These are phyloP conservation scores for Bombyx huttoni DNA, from an alignment of 2,888 invertebrate species.

Conservation along the genomic window DNA sequence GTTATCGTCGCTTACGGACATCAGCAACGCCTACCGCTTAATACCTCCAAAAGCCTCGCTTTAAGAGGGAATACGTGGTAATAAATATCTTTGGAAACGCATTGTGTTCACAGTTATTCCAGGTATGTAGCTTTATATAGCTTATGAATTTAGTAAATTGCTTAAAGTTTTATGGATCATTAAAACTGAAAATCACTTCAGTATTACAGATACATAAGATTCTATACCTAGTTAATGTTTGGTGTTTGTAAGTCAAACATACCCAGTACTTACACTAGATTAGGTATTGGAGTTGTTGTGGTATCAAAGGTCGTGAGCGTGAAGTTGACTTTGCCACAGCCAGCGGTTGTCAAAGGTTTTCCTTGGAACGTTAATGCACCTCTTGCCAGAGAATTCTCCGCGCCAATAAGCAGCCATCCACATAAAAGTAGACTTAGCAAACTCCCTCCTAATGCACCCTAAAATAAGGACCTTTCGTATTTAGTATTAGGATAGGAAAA, in stretches of 20 bases:
- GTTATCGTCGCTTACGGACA: too few species aligned
- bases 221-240: neutral
- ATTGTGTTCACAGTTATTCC: too few species aligned
- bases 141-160: too few species aligned
- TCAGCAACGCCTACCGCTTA: too few species aligned
- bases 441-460: slow-evolving; percentile 72
- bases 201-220: too few species aligned
- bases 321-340: slow-evolving; percentile 56
- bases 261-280: slow-evolving; percentile 35
- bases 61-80: too few species aligned
- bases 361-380: slow-evolving; percentile 65
- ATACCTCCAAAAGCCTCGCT: too few species aligned
- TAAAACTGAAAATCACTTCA: too few species aligned
- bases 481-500: too few species aligned
- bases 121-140: too few species aligned
- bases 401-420: slow-evolving; percentile 65
- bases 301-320: slow-evolving; percentile 23
- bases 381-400: slow-evolving; percentile 58
- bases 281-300: slow-evolving; percentile 28
- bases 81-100: too few species aligned
- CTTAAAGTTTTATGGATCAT: too few species aligned
- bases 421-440: slow-evolving; percentile 59
- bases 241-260: neutral
- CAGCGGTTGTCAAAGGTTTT: slow-evolving; percentile 50
- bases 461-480: neutral